A percentile compares a stretch with the other conserved stretches of the same genome.
Evolutionary conservation across 2,113 vertebrate species (phyloP).

Genomic region (Beaufortia kweichowensis): DNA sequence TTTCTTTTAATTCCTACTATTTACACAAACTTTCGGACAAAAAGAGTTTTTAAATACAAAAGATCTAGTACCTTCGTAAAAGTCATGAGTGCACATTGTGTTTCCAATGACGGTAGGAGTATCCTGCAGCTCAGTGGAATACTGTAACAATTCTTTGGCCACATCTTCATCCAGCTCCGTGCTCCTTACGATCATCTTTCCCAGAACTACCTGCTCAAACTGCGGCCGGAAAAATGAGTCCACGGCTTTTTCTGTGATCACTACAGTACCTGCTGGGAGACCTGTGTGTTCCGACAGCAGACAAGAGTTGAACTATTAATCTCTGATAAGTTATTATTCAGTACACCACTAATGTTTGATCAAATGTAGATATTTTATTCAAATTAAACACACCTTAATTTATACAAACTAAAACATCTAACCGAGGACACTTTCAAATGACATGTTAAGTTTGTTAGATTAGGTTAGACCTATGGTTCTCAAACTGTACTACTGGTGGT

Average conservation of each 20-base stretch:
- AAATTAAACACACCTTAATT: no score
- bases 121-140: slow-evolving; percentile 73
- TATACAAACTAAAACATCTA: no score
- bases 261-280: slow-evolving; percentile 78
- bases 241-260: slow-evolving; percentile 79
- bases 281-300: slow-evolving; percentile 62
- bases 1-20: no score
- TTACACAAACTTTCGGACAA: no score
- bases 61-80: slow-evolving; percentile 81
- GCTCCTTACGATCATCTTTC: slow-evolving; percentile 77
- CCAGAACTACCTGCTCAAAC: slow-evolving; percentile 85
- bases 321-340: no score
- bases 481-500: no score
- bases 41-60: no score
- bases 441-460: no score
- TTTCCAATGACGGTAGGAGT: slow-evolving; percentile 77
- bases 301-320: background rate
- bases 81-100: slow-evolving; percentile 86
- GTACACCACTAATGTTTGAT: no score
- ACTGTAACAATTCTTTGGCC: slow-evolving; percentile 74
- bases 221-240: slow-evolving; percentile 79
- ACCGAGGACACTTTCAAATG: no score
- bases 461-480: no score
- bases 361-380: no score
- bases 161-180: slow-evolving; percentile 82